A percentile compares a stretch with the other conserved stretches of the same genome.
These are phyloP conservation scores for Botia kubotai DNA, from an alignment of 2,797 vertebrate genomes.

Conservation along the genomic window DNA sequence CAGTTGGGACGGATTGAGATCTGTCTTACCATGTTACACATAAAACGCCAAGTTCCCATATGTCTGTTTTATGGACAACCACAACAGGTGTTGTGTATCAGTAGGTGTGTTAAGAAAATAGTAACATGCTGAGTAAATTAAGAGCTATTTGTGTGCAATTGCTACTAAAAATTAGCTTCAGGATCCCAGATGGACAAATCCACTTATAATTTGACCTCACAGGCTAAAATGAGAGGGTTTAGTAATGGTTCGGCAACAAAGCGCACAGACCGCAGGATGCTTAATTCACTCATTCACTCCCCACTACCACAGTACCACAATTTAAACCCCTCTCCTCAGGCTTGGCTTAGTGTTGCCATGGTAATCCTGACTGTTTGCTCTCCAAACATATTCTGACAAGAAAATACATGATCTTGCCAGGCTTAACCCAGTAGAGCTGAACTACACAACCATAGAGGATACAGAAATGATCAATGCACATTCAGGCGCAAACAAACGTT, in stretches of 20 bases:
- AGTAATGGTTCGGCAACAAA: conserved; percentile 29
- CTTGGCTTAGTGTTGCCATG: conserved; percentile 55
- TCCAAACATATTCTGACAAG: conserved; percentile 57
- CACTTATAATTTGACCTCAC: conserved; percentile 41
- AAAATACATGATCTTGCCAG: conserved; percentile 44
- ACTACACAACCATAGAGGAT: conserved; percentile 19
- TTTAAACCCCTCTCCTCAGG: conserved; percentile 46
- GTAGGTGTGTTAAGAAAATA: not conserved
- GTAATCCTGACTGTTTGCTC: conserved; percentile 51
- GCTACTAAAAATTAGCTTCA: too few species aligned
- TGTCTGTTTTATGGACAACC: not conserved
- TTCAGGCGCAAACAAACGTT: not conserved
- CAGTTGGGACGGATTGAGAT: not conserved
- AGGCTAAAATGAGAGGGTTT: conserved; percentile 25
- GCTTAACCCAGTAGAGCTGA: conserved; percentile 38
- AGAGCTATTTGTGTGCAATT: too few species aligned
- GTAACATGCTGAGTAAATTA: not conserved
- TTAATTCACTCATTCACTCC: conserved; percentile 52
- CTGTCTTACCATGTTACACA: not conserved
- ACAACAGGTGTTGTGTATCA: conserved; percentile 12
- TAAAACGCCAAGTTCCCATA: not conserved
- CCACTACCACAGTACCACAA: conserved; percentile 30
- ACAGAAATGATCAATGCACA: not conserved
- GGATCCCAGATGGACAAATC: conserved; percentile 28
- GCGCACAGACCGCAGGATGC: conserved; percentile 19